A percentile compares a stretch with the other conserved stretches of the same genome.
phyloP scores from a whole-genome alignment of 2,888 invertebrate species.

The Coelopa pilipes region DNA sequence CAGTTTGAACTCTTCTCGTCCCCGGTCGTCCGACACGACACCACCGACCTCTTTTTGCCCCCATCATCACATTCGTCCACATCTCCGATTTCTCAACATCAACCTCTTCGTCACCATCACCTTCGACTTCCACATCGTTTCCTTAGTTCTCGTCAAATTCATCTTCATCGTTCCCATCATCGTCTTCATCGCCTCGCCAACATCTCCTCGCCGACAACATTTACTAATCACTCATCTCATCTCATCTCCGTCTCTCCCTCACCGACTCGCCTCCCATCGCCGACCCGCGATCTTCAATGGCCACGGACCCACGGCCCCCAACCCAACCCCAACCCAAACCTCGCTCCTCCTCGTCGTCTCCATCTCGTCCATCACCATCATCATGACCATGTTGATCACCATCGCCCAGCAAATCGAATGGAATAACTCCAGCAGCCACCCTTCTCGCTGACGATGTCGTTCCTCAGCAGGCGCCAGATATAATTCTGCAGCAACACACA shows the following conservation, averaged over 20 bases:
- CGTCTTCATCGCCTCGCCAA: too few species aligned
- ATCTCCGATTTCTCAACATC: too few species aligned
- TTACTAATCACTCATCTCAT: too few species aligned
- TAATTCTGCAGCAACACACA: slow-evolving; percentile 24
- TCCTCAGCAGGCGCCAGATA: slow-evolving; percentile 43
- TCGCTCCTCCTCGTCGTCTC: background rate
- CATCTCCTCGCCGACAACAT: too few species aligned
- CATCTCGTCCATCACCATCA: slow-evolving; percentile 1
- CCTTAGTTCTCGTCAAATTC: too few species aligned
- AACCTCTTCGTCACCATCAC: too few species aligned
- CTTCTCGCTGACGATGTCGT: slow-evolving; percentile 39
- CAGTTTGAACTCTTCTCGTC: too few species aligned
- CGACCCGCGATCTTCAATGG: background rate
- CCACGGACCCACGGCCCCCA: background rate
- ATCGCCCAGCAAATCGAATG: slow-evolving; percentile 39
- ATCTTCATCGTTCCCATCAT: too few species aligned
- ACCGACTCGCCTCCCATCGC: background rate
- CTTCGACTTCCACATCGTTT: too few species aligned
- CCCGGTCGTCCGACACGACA: too few species aligned
- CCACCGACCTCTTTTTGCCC: too few species aligned
- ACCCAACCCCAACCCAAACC: background rate
- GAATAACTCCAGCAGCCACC: background rate
- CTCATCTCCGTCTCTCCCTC: background rate
- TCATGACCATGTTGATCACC: slow-evolving; percentile 8
- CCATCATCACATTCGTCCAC: too few species aligned